Evolutionary conservation across 37 sponge, comb jelly and placozoan genomes (phyloP), one percentile per base, ranked within the genome.

Genomic region (Halichondria panicea): DNA sequence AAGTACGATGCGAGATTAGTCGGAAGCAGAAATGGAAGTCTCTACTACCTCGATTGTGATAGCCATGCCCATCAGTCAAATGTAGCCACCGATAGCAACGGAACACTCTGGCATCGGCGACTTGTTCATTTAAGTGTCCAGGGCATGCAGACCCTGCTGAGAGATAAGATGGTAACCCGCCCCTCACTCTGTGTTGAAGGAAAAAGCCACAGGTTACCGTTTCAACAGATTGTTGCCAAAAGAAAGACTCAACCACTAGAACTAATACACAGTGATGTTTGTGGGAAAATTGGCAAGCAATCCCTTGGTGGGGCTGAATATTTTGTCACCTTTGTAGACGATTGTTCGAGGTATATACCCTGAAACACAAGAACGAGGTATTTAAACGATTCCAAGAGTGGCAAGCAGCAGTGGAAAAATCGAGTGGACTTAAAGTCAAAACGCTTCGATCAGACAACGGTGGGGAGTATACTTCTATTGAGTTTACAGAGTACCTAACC

Each of bases 261-360:
- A 35, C 60, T 82, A 12, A 66, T 82, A 9, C 83, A 82, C 62
- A 82, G 83, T 40, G 75, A 74, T 66, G 75, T 82, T 41, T 74
- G 83, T 52, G 83, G 83, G 24, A 66, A 73, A 43, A 82, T 82
- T 40, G 71, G 63, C 34, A 74, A 74, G 21, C 40, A 35, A 55
- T 82, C 83, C 27, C 83, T 82, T 37, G 75, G 83, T 37, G 68
- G 83, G 66, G 75, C 68, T 36, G 68, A 82, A 46, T 73, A 81
- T 38, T 81, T 81, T 43, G 58, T 81, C 54, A 81, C 81, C 43
- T 81, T 81, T 40, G 48, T 72, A 48, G 81, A 81, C 61, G 81
- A 81, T 40, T 37, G 46, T 34, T 69, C 39, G 73, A 75, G 79
- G 69, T 78, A 25, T 79, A 81, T 55, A 24, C 71, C 35, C 54